Conservation (phyloP, 2,113 vertebrate species). For the Cyanocitta stelleri region DNA sequence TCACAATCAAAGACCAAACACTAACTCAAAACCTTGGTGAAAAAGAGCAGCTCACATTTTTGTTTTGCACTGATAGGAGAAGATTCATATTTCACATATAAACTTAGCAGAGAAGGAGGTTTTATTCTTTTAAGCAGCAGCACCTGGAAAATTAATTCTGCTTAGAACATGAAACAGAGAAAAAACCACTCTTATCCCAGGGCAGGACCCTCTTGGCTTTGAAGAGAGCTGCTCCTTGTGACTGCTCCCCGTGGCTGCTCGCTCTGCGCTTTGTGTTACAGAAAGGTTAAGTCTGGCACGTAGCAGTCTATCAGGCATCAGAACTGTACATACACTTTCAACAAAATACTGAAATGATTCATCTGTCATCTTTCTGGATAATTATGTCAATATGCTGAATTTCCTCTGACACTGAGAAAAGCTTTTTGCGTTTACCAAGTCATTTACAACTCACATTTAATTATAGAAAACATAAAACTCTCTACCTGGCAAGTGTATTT, state of each 20-base stretch:
- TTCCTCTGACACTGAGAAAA: neutral
- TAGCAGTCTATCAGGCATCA: neutral
- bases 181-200: neutral
- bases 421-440: neutral
- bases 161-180: neutral
- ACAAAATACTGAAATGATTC: slow-evolving; percentile 3
- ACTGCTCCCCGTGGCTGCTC: neutral
- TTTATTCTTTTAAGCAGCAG: neutral
- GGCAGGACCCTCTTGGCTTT: neutral
- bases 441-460: neutral
- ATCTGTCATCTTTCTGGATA: slow-evolving; percentile 10
- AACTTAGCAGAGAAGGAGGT: neutral
- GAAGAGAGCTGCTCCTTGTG: neutral
- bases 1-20: neutral
- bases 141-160: neutral
- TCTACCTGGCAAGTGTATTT: neutral
- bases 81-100: neutral
- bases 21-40: neutral
- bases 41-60: neutral
- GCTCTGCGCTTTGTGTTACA: neutral
- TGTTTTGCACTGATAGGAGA: neutral
- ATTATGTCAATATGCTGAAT: slow-evolving; percentile 1
- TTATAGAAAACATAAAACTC: neutral
- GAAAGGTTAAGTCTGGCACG: neutral
- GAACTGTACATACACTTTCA: neutral